A percentile compares a stretch with the other conserved stretches of the same genome.
phyloP scores from a whole-genome alignment of 2,797 vertebrate genomes.

The Macrochelys suwanniensis region DNA sequence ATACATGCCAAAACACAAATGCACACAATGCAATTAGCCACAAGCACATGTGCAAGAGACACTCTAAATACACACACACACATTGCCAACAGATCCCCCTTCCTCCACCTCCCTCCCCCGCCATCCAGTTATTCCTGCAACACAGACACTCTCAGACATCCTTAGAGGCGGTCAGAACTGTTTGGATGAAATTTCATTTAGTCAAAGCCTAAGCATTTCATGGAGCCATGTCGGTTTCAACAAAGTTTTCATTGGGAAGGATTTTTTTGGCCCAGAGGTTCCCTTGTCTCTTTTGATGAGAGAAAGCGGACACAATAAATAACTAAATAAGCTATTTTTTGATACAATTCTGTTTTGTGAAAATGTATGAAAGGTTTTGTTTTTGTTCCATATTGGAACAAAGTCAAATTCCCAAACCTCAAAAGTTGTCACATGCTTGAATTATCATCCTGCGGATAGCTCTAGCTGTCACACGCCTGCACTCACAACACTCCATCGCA shows the following conservation, averaged over 20 bases:
- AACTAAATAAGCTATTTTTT: background rate
- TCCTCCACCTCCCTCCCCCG: too few relatives aligned
- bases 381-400: background rate
- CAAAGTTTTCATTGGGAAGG: background rate
- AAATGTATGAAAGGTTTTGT: background rate
- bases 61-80: background rate
- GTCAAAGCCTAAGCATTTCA: background rate
- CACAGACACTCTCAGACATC: background rate
- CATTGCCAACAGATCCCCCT: background rate
- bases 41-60: background rate
- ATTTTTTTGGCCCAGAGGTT: background rate
- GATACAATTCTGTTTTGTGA: background rate
- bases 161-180: background rate
- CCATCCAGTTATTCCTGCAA: background rate
- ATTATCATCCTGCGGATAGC: background rate
- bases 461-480: background rate
- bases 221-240: background rate
- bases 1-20: background rate
- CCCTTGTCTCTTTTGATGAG: background rate
- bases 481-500: background rate
- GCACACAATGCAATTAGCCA: accelerated
- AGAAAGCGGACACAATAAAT: background rate
- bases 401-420: background rate
- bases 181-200: background rate
- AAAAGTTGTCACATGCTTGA: background rate